Percentiles rank a stretch among this genome's conserved stretches.
Conservation (phyloP, 2,113 vertebrate species). For the Corynorhinus townsendii region DNA sequence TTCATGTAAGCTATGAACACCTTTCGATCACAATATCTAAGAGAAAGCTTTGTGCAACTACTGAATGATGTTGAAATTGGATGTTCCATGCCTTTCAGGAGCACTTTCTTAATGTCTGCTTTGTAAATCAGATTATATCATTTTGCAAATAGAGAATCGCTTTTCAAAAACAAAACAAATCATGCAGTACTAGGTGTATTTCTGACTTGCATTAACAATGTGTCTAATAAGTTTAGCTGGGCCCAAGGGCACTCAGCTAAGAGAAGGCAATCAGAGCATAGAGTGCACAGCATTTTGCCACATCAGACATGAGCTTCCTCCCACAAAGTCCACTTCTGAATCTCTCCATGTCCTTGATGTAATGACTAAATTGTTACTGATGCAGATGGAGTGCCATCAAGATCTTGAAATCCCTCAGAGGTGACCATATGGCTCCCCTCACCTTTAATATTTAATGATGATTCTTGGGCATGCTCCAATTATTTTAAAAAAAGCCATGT, state of each 20-base stretch:
- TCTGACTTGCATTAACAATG: not conserved
- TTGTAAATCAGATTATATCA: not conserved
- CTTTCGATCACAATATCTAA: not conserved
- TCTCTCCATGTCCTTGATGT: conserved; percentile 66
- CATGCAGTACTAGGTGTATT: not conserved
- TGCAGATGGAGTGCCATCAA: conserved; percentile 75
- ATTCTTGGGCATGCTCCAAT: conserved; percentile 66
- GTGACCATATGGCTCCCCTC: conserved; percentile 75
- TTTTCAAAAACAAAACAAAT: not conserved
- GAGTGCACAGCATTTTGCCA: conserved; percentile 32
- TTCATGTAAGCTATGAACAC: not conserved
- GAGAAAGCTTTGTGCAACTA: not conserved
- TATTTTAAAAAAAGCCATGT: not conserved
- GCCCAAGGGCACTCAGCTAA: not conserved
- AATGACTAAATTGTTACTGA: conserved; percentile 67
- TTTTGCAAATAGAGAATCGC: not conserved
- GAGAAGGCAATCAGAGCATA: not conserved
- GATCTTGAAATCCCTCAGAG: conserved; percentile 68
- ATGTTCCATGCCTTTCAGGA: not conserved
- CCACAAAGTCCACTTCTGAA: conserved; percentile 59
- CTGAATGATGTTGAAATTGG: not conserved
- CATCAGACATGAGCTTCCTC: conserved; percentile 39
- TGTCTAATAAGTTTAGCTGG: not conserved
- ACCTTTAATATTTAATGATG: conserved; percentile 71
- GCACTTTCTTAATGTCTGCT: not conserved